A percentile compares a stretch with the other conserved stretches of the same genome.
phyloP scores from a whole-genome alignment of 2,888 invertebrate species.

The Gasteruption jaculator region DNA sequence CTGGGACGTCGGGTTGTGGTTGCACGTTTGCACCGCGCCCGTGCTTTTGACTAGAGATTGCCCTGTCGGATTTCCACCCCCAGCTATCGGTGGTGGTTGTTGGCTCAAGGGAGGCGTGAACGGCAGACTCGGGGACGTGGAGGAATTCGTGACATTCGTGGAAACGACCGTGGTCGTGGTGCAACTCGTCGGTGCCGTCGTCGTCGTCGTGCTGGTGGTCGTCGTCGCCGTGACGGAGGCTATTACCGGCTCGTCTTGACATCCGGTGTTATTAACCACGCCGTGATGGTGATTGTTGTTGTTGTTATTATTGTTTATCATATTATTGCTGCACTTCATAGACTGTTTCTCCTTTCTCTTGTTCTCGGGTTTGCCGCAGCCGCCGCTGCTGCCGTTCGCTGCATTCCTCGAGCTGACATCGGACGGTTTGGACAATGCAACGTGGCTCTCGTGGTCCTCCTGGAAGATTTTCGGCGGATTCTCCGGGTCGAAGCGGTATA shows the following conservation, averaged over 20 bases:
- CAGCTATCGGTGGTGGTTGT: constrained; percentile 20
- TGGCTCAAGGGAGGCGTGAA: constrained; percentile 34
- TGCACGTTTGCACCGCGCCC: constrained; percentile 36
- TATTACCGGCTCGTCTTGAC: too few species aligned
- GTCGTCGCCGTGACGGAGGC: too few species aligned
- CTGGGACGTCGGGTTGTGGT: constrained; percentile 32
- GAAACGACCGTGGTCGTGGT: constrained; percentile 14
- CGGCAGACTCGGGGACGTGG: constrained; percentile 45
- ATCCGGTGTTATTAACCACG: too few species aligned
- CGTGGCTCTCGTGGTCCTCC: constrained; percentile 22
- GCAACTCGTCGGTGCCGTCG: constrained; percentile 1
- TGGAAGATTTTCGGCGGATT: constrained; percentile 58
- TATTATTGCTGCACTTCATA: constrained; percentile 15
- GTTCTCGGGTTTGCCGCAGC: constrained; percentile 18
- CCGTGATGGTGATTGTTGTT: not conserved
- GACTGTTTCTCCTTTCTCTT: constrained; percentile 31
- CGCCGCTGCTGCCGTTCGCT: too few species aligned
- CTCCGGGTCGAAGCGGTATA: constrained; percentile 73
- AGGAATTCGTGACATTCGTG: constrained; percentile 41
- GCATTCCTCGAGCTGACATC: not conserved
- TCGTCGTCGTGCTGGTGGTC: constrained; percentile 5
- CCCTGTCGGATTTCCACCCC: constrained; percentile 17
- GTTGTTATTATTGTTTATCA: constrained; percentile 2
- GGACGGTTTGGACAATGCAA: too few species aligned
- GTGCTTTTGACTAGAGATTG: constrained; percentile 42